Conservation (phyloP, 2,113 vertebrate genomes). For the Mormoops blainvillei region DNA sequence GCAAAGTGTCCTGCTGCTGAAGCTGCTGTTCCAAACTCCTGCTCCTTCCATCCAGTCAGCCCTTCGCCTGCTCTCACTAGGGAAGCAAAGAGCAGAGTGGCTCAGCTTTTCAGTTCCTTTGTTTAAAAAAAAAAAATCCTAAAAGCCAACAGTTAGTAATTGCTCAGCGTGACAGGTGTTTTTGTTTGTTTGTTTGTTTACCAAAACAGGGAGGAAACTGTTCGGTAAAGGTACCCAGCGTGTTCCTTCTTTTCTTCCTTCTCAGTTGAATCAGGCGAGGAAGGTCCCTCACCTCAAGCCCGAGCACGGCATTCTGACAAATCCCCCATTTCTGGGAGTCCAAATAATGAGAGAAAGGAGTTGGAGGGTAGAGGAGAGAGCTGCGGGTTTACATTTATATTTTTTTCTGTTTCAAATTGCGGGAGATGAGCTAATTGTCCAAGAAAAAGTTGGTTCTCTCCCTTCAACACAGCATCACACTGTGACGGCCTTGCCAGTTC, state of each 20-base stretch:
- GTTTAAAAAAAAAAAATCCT: neutral
- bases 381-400: neutral
- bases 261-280: neutral
- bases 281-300: neutral
- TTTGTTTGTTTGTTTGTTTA: neutral
- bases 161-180: neutral
- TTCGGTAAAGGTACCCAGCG: neutral
- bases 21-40: neutral
- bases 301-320: neutral
- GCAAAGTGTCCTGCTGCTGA: neutral
- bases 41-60: neutral
- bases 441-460: neutral
- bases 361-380: neutral
- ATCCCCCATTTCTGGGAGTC: neutral
- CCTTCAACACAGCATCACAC: neutral
- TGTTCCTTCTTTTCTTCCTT: neutral
- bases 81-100: neutral
- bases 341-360: neutral
- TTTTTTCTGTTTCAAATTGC: neutral
- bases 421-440: neutral
- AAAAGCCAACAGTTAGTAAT: neutral
- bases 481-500: neutral
- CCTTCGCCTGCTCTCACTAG: neutral
- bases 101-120: conserved; percentile 14
- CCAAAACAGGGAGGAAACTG: neutral